Percentiles rank a stretch among this genome's conserved stretches.
phyloP scores from a whole-genome alignment of 2,113 vertebrate species.

The Casuarius casuarius region DNA sequence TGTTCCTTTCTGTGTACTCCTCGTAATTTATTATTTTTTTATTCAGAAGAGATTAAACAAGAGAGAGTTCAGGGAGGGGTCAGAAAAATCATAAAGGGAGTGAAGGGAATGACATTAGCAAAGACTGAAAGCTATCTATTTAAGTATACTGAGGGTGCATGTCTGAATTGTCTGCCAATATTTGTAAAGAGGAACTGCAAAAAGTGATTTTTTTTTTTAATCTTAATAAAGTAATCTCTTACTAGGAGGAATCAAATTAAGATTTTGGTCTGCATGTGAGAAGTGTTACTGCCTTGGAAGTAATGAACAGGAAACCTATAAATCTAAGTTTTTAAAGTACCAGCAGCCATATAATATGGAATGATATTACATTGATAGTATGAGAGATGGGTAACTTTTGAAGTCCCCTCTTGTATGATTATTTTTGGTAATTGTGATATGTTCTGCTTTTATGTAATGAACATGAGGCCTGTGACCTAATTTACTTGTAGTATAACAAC shows the following conservation, averaged over 20 bases:
- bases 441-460: background rate
- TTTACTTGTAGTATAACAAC: background rate
- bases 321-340: background rate
- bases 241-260: background rate
- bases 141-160: rapidly evolving
- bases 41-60: background rate
- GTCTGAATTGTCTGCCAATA: background rate
- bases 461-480: background rate
- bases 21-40: background rate
- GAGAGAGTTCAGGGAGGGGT: background rate
- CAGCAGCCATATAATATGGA: background rate
- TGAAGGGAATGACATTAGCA: background rate
- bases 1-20: background rate
- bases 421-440: background rate
- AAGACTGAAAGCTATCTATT: background rate
- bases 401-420: background rate
- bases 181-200: background rate
- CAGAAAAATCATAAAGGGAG: background rate
- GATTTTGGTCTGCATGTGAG: background rate
- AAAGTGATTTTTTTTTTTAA: background rate
- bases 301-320: rapidly evolving
- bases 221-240: background rate
- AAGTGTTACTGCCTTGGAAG: background rate
- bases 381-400: background rate
- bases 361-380: background rate